phyloP scores from a whole-genome alignment of 2,888 invertebrate species.

The Arctia plantaginis region DNA sequence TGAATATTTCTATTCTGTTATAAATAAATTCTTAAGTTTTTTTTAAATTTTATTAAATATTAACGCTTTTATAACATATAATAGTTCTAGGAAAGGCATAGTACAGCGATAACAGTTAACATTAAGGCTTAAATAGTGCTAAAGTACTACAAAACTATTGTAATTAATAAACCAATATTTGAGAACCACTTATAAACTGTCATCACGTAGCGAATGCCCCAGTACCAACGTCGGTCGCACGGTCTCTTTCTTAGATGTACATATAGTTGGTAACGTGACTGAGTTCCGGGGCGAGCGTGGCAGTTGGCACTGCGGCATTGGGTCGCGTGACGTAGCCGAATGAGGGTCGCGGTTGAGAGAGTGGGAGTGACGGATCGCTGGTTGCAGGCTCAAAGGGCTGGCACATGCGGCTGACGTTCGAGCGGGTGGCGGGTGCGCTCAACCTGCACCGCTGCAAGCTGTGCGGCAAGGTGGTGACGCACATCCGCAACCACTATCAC shows the following conservation, averaged over 20 bases:
- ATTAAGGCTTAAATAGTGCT: constrained; percentile 80
- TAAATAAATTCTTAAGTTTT: constrained; percentile 61
- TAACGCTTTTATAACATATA: constrained; percentile 76
- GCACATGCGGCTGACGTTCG: constrained; percentile 98
- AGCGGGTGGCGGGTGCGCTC: constrained; percentile 96
- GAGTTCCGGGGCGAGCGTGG: constrained; percentile 21
- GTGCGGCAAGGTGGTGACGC: constrained; percentile 97
- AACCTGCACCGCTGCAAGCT: constrained; percentile 97
- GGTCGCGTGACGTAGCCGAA: background rate
- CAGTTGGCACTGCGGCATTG: constrained; percentile 60
- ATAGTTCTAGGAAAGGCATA: constrained; percentile 82
- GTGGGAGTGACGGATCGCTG: constrained; percentile 74
- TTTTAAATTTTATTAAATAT: constrained; percentile 72
- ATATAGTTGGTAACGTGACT: constrained; percentile 24
- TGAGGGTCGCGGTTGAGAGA: constrained; percentile 31
- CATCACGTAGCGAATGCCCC: constrained; percentile 62
- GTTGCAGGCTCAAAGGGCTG: constrained; percentile 97
- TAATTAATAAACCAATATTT: constrained; percentile 39
- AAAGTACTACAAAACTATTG: constrained; percentile 60
- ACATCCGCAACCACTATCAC: constrained; percentile 97
- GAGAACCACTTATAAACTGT: constrained; percentile 47
- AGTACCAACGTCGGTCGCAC: constrained; percentile 52
- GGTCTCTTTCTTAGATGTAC: constrained; percentile 28
- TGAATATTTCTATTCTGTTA: constrained; percentile 72
- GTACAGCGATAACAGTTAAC: constrained; percentile 76